Percentiles rank a stretch among this genome's conserved stretches.
Evolutionary conservation across 2,888 invertebrate species (phyloP).

Genomic region (Idaea aversata): DNA sequence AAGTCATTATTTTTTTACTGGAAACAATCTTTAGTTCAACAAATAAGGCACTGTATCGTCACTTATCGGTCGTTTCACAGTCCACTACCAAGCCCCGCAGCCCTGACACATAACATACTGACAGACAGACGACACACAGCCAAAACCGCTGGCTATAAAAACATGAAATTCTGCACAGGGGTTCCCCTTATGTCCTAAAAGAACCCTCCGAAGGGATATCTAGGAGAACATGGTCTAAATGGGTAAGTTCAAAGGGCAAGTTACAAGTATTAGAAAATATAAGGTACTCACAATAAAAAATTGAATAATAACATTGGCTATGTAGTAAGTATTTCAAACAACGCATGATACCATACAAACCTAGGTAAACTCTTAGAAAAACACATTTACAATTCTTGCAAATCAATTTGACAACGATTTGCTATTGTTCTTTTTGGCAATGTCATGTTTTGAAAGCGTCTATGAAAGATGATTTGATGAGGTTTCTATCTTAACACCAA

Average conservation of each 20-base stretch:
- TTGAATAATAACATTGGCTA: slow-evolving; percentile 70
- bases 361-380: slow-evolving; percentile 47
- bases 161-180: too few species aligned
- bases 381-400: slow-evolving; percentile 27
- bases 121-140: slow-evolving; percentile 1
- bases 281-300: slow-evolving; percentile 63
- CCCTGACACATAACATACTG: background rate
- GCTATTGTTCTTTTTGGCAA: slow-evolving; percentile 27
- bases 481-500: background rate
- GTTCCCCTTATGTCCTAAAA: background rate
- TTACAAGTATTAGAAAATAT: background rate
- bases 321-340: slow-evolving; percentile 36
- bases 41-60: too few species aligned
- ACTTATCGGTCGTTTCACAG: too few species aligned
- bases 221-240: background rate
- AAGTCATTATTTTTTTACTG: too few species aligned
- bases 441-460: slow-evolving; percentile 16
- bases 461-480: background rate
- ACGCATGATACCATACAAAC: slow-evolving; percentile 54
- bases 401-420: slow-evolving; percentile 28
- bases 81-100: too few species aligned
- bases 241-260: too few species aligned
- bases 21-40: too few species aligned
- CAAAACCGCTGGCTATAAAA: too few species aligned
- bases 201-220: background rate